Percentiles rank a stretch among this genome's conserved stretches.
Conservation (phyloP, 2,888 invertebrate species). For the Drosophila macrospina region DNA sequence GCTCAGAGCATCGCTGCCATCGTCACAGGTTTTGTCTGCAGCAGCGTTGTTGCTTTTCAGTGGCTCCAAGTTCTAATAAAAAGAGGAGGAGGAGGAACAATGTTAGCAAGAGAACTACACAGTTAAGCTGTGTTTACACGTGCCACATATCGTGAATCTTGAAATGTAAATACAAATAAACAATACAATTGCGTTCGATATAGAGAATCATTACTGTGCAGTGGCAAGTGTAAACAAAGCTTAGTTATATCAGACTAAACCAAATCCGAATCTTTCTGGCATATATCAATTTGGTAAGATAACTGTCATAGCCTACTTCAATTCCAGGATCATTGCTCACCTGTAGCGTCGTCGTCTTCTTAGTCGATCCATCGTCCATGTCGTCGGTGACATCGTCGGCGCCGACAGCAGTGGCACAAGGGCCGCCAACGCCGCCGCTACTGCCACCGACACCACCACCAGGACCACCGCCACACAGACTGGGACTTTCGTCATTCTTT, state of each 20-base stretch:
- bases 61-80: conserved; percentile 62
- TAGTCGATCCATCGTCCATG: conserved; percentile 73
- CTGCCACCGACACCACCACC: conserved; percentile 52
- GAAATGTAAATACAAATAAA: background rate
- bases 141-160: background rate
- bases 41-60: conserved; percentile 49
- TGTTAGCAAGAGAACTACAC: background rate
- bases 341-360: conserved; percentile 72
- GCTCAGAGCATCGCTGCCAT: conserved; percentile 56
- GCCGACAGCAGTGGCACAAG: conserved; percentile 46
- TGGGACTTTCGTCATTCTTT: conserved; percentile 75
- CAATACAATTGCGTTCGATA: too few relatives aligned
- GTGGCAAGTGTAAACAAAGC: background rate
- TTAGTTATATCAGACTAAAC: background rate
- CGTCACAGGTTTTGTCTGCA: conserved; percentile 62
- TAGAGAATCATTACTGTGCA: background rate
- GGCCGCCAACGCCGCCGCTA: conserved; percentile 32
- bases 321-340: conserved; percentile 46
- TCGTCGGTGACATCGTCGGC: conserved; percentile 63
- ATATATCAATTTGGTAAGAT: background rate
- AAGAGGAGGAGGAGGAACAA: too few relatives aligned
- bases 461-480: conserved; percentile 63
- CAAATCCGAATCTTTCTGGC: background rate
- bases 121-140: background rate
- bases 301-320: too few relatives aligned